Percentiles rank a stretch among this genome's conserved stretches.
phyloP scores from a whole-genome alignment of 1,140 invertebrate genomes.

The Scaptomyza pallida region DNA sequence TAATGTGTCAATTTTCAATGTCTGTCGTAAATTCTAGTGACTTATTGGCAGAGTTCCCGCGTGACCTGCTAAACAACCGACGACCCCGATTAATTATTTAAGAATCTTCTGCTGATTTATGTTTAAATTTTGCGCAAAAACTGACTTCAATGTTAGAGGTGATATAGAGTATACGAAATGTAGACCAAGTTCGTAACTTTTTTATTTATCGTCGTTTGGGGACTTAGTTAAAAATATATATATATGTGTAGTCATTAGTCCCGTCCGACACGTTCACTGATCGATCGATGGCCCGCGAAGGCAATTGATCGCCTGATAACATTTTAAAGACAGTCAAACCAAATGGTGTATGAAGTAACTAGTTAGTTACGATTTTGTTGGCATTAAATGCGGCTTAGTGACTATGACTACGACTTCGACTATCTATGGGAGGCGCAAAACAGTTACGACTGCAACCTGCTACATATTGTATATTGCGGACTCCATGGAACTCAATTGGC shows the following conservation, averaged over 20 bases:
- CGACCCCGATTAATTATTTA: constrained; percentile 32
- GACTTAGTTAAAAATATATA: constrained; percentile 41
- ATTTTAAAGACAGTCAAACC: constrained; percentile 61
- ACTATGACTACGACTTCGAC: constrained; percentile 7
- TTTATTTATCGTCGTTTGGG: constrained; percentile 26
- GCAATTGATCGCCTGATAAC: constrained; percentile 76
- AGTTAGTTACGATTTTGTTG: constrained; percentile 46
- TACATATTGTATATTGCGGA: too few relatives aligned
- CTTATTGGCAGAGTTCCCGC: constrained; percentile 30
- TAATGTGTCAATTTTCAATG: too few relatives aligned
- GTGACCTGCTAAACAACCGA: constrained; percentile 22
- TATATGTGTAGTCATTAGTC: constrained; percentile 63
- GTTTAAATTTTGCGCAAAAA: constrained; percentile 8
- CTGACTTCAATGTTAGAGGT: background rate
- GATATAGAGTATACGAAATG: constrained; percentile 2
- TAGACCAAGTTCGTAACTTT: constrained; percentile 7
- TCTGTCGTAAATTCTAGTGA: constrained; percentile 29
- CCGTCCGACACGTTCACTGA: constrained; percentile 70
- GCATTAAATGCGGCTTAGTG: constrained; percentile 38
- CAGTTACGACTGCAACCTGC: constrained; percentile 19
- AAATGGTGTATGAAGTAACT: constrained; percentile 25
- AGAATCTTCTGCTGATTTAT: constrained; percentile 30
- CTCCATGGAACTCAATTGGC: constrained; percentile 46
- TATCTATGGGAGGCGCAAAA: constrained; percentile 50
- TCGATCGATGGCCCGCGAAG: constrained; percentile 65